Evolutionary conservation across 1,140 invertebrate species (phyloP), one percentile per base, ranked within the genome.

Genomic region (Acromyrmex charruanus): DNA sequence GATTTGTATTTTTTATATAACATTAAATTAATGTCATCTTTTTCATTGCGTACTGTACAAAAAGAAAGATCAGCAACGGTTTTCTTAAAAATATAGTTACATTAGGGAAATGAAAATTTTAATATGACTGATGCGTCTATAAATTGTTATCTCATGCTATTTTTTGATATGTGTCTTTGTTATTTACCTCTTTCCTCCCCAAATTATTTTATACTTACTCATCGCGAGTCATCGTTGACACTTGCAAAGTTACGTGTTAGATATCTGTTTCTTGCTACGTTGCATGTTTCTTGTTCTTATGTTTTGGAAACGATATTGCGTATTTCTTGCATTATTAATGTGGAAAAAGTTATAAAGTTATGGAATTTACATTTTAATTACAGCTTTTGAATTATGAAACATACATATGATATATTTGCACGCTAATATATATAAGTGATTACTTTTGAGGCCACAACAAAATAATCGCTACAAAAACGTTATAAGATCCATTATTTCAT

Each of bases 121-220:
- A 66, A 44, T 66, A 66, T 53, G 44, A 66, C 44, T 49, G 7
- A 69, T 69, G 44, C 9, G 44, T 39, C n/a, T 80, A 80, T 65
- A 69, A 80, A 80, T 80, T 80, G 63, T 61, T 21, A 25, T 7
- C 12, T 55, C 77, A 69, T 80, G 28, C 66, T 31, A 31, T 39
- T 79, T 49, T n/a, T 39, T 65, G 63, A 68, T 80, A 80, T 68
- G 28, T 31, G 31, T 66, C 31, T 39, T 55, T 31, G 39, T 68
- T 49, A 53, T 68, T 53, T 9, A 9, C 2, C 10, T 44, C 10
- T 44, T 44, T 44, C 9, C 49, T 68, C 10, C 7, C 9, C 28
- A 68, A 79, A 80, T 80, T 80, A 80, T 9, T 53, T 68, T 80
- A 80, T 14, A 80, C 44, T 31, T 68, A 68, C n/a, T 68, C 49